These are phyloP conservation scores for Lasioglossum oenotherae DNA, from an alignment of 2,888 invertebrate species.

Conservation along the genomic window DNA sequence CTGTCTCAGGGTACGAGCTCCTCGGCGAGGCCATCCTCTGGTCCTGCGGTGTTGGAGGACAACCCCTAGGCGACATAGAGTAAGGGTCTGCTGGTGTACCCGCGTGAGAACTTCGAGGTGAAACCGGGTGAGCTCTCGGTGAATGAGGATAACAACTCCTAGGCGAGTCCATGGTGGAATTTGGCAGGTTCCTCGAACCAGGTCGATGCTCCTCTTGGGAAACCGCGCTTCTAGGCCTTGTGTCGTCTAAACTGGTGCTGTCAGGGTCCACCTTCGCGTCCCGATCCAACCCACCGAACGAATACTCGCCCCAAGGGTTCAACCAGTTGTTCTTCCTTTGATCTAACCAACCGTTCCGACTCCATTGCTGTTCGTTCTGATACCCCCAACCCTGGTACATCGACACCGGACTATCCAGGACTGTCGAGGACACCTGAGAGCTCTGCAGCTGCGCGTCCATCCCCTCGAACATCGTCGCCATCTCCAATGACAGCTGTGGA, in stretches of 20 bases:
- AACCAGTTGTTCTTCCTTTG: slow-evolving; percentile 83
- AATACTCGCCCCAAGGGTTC: slow-evolving; percentile 82
- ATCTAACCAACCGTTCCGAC: slow-evolving; percentile 80
- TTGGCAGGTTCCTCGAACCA: slow-evolving; percentile 78
- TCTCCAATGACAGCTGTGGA: slow-evolving; percentile 88
- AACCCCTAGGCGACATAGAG: slow-evolving; percentile 74
- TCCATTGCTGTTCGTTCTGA: slow-evolving; percentile 82
- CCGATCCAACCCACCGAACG: slow-evolving; percentile 82
- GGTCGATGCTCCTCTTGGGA: slow-evolving; percentile 82
- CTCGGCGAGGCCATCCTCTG: slow-evolving; percentile 78
- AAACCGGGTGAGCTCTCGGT: slow-evolving; percentile 77
- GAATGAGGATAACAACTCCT: slow-evolving; percentile 75
- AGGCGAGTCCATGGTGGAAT: slow-evolving; percentile 77
- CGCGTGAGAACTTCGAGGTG: slow-evolving; percentile 79
- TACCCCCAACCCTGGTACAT: slow-evolving; percentile 85
- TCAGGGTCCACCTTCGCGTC: slow-evolving; percentile 91
- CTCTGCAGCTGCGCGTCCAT: slow-evolving; percentile 93
- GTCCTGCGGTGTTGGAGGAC: slow-evolving; percentile 77
- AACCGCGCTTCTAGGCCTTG: slow-evolving; percentile 78
- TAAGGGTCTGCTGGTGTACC: slow-evolving; percentile 76
- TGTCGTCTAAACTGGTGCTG: slow-evolving; percentile 87
- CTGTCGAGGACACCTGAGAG: slow-evolving; percentile 94
- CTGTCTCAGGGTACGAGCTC: slow-evolving; percentile 76
- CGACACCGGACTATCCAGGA: slow-evolving; percentile 87
- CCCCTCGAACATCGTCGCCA: slow-evolving; percentile 91